Base-by-base conservation (phyloP, 2,113 vertebrate species). In the Vombatus ursinus region DNA sequence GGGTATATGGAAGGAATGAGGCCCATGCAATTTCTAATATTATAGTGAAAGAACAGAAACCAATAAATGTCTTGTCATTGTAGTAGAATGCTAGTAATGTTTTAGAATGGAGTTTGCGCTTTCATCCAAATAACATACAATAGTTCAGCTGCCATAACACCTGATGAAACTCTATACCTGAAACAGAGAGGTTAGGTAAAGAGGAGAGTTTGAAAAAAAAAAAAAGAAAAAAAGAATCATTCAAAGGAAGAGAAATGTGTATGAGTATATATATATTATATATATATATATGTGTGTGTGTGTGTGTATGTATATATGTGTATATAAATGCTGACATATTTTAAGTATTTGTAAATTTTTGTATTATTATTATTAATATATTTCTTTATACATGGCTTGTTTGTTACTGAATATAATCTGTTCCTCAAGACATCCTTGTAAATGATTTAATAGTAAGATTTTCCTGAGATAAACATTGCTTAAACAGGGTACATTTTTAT, bases 401-500 rank as follows among this genome's bases (percentile, higher is more conserved):
- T 22, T 93, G 0, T 49, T 77, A 91, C 25, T 28, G 0, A 31
- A 50, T 44, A 61, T 50, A 19, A 12, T 37, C 6, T 6, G 11
- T 68, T 92, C 24, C 14, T 92, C 19, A 14, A 90, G 57, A 84
- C 0, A 84, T 10, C 3, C 3, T 52, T 16, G 22, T 91, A 84
- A 44, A 84, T 84, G 37, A 23, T 84, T 84, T 84, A 84, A 44
- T 8, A 44, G 3, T 48, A 37, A 91, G 0, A 61, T 48, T 92
- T 96, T 97, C 22, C 19, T 52, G 93, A 50, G 49, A 11, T 53
- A 52, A 92, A 91, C n/a, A 49, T 51, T 4, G 24, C 91, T 54
- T 24, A 53, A 61, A 54, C 44, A 92, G 90, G 95, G 52, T 19
- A 54, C 6, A 84, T 23, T 84, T 44, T 84, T 44, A 84, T 84